Percentiles rank a stretch among this genome's conserved stretches.
Conservation (phyloP, 2,888 invertebrate genomes). For the Folsomia manolachei region DNA sequence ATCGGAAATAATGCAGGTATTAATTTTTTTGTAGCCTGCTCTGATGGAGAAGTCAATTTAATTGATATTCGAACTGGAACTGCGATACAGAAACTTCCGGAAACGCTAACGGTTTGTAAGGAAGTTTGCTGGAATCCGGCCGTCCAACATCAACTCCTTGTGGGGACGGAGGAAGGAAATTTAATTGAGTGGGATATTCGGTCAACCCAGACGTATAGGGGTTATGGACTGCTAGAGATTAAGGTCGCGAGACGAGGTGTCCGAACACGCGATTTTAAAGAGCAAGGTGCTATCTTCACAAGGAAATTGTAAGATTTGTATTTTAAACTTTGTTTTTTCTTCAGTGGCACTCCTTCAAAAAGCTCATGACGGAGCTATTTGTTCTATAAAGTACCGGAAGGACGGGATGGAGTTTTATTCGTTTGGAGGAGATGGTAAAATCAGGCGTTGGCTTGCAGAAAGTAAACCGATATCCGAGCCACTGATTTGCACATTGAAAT, state of each 20-base stretch:
- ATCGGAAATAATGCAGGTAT: background rate
- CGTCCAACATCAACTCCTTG: constrained; percentile 30
- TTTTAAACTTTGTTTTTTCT: constrained; percentile 1
- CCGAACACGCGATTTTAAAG: constrained; percentile 19
- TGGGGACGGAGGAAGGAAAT: constrained; percentile 32
- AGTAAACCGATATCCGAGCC: constrained; percentile 21
- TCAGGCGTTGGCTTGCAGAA: constrained; percentile 32
- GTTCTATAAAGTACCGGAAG: constrained; percentile 25
- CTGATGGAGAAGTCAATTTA: constrained; percentile 25
- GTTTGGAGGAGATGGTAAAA: constrained; percentile 28
- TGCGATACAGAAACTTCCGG: constrained; percentile 35
- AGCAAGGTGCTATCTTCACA: constrained; percentile 3
- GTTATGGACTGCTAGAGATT: constrained; percentile 28
- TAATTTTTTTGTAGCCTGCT: constrained; percentile 22
- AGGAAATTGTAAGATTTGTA: background rate
- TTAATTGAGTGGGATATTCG: constrained; percentile 40
- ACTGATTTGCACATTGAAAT: constrained; percentile 22
- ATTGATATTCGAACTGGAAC: constrained; percentile 34
- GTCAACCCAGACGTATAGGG: constrained; percentile 30
- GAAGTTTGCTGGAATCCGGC: constrained; percentile 37
- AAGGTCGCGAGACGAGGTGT: constrained; percentile 23
- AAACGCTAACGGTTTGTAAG: constrained; percentile 20
- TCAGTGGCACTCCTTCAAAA: constrained; percentile 22
- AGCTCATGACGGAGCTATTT: constrained; percentile 31
- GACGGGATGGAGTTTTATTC: constrained; percentile 34